A percentile compares a stretch with the other conserved stretches of the same genome.
Evolutionary conservation across 2,113 vertebrate genomes (phyloP).

Genomic region (Passer montanus): DNA sequence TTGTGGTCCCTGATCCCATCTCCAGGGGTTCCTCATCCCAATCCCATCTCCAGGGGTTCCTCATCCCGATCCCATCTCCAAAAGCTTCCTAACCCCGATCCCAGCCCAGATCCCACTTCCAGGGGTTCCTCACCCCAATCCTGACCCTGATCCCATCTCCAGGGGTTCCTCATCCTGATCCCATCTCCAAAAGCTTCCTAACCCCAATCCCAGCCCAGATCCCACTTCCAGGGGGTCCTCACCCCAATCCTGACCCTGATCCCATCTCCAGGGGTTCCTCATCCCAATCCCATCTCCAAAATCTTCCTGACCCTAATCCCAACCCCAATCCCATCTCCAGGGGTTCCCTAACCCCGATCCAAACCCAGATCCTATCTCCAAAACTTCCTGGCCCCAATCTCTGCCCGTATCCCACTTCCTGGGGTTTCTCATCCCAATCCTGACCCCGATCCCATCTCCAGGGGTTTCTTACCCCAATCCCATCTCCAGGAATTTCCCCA

Average conservation of each 20-base stretch:
- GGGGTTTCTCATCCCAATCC: not conserved
- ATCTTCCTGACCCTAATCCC: too few relatives aligned
- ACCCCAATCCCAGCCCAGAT: too few relatives aligned
- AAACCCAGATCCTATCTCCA: not conserved
- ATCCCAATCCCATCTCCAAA: too few relatives aligned
- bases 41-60: not conserved
- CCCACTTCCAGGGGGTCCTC: too few relatives aligned
- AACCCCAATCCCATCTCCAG: not conserved
- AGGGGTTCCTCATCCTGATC: not conserved
- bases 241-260: not conserved
- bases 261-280: not conserved
- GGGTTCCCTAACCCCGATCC: not conserved
- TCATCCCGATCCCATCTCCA: too few relatives aligned
- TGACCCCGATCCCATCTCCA: not conserved
- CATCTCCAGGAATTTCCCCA: not conserved
- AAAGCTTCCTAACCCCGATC: fast-evolving
- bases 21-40: not conserved
- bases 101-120: fast-evolving
- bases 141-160: not conserved
- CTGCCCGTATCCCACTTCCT: too few relatives aligned
- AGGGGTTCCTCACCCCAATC: not conserved
- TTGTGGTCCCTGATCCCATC: fast-evolving
- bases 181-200: not conserved
- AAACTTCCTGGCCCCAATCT: too few relatives aligned
- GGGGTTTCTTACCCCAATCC: fast-evolving